phyloP scores from a whole-genome alignment of 2,888 invertebrate species.

The Hydropsyche betteni region DNA sequence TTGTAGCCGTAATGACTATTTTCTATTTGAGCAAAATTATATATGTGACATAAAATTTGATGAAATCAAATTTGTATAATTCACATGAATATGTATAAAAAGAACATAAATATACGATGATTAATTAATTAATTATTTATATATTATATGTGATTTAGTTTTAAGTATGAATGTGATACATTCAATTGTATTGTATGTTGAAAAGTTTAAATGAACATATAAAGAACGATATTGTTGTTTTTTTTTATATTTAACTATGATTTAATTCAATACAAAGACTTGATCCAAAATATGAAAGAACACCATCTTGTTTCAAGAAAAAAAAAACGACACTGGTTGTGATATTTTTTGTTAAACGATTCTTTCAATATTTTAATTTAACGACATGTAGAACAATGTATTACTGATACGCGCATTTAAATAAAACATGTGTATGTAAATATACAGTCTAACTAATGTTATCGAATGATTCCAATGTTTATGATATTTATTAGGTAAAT shows the following conservation, averaged over 20 bases:
- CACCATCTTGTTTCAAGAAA: neutral
- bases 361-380: neutral
- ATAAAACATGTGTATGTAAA: constrained; percentile 4
- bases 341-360: neutral
- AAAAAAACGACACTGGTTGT: constrained; percentile 16
- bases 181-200: constrained; percentile 27
- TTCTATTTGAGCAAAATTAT: constrained; percentile 27
- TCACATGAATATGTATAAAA: constrained; percentile 9
- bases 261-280: too few relatives aligned
- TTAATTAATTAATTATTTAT: constrained; percentile 18
- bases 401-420: constrained; percentile 7
- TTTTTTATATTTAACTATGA: too few relatives aligned
- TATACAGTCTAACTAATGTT: constrained; percentile 23
- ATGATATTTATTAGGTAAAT: constrained; percentile 23
- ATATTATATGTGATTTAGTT: constrained; percentile 48
- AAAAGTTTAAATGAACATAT: constrained; percentile 7
- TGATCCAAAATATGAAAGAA: too few relatives aligned
- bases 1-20: constrained; percentile 27
- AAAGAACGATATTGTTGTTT: neutral
- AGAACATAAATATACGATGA: constrained; percentile 14
- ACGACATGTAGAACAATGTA: neutral
- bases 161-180: constrained; percentile 48
- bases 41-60: constrained; percentile 40
- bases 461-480: constrained; percentile 28
- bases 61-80: constrained; percentile 34